Evolutionary conservation across 1,140 invertebrate genomes (phyloP).

Genomic region (Fopius arisanus): DNA sequence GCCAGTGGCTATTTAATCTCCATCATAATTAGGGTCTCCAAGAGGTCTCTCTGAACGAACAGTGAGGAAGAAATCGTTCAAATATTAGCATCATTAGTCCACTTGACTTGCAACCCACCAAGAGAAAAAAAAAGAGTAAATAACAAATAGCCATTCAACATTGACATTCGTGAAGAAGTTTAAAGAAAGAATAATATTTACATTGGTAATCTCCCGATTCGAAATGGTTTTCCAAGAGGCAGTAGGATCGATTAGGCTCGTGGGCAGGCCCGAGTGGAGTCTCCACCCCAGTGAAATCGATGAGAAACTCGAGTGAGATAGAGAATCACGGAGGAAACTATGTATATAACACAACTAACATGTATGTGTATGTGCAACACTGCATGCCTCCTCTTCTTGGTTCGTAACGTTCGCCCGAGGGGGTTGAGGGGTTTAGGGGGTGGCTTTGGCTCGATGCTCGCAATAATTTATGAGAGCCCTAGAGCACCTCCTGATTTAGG

Average conservation of each 20-base stretch:
- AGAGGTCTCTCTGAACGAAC: not conserved
- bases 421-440: not conserved
- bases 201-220: not conserved
- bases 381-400: not conserved
- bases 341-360: not conserved
- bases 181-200: not conserved
- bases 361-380: slow-evolving; percentile 2
- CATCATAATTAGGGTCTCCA: not conserved
- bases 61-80: not conserved
- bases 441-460: slow-evolving; percentile 14
- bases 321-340: not conserved
- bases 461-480: slow-evolving; percentile 49
- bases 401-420: not conserved
- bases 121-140: not conserved
- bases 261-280: slow-evolving; percentile 4
- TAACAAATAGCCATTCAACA: not conserved
- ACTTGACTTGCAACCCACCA: not conserved
- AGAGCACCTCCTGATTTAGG: slow-evolving; percentile 45
- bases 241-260: slow-evolving; percentile 12
- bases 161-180: not conserved
- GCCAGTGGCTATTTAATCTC: not conserved
- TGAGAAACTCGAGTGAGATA: slow-evolving; percentile 8
- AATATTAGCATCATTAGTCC: not conserved
- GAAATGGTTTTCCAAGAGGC: slow-evolving; percentile 1
- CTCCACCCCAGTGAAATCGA: slow-evolving; percentile 8